A percentile compares a stretch with the other conserved stretches of the same genome.
Conservation (phyloP, 2,113 vertebrate species). For the Chascanopsetta lugubris region DNA sequence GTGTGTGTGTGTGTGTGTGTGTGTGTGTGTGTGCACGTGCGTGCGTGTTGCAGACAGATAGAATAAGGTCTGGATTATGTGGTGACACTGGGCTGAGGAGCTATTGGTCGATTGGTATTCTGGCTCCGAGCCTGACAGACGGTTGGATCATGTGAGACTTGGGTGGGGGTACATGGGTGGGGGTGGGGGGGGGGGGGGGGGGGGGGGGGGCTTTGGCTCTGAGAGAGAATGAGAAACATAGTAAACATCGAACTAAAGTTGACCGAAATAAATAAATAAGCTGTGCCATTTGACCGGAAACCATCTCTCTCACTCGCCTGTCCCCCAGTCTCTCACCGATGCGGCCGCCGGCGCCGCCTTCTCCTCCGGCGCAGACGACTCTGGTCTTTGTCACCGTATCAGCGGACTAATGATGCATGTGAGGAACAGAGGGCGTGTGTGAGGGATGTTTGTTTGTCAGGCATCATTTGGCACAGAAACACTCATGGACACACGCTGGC, state of each 20-base stretch:
- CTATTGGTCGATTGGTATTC: conserved; percentile 47
- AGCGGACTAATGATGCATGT: conserved; percentile 9
- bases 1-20: neutral
- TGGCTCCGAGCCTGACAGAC: conserved; percentile 18
- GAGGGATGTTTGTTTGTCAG: neutral
- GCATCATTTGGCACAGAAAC: conserved; percentile 6
- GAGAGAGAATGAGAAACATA: neutral
- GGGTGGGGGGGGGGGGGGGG: neutral
- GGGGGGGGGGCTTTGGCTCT: too few relatives aligned
- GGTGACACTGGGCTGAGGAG: conserved; percentile 19
- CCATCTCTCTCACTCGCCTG: conserved; percentile 12
- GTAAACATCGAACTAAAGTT: conserved; percentile 16
- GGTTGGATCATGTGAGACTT: conserved; percentile 19
- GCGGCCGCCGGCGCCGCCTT: neutral
- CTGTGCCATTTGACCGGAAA: conserved; percentile 7
- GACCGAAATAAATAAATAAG: neutral
- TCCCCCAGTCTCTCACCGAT: neutral
- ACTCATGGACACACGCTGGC: neutral
- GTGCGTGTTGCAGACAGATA: conserved; percentile 4
- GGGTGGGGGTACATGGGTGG: neutral
- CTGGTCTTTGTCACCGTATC: conserved; percentile 6
- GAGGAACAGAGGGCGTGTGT: neutral
- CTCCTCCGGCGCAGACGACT: neutral
- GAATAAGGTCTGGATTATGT: conserved; percentile 28
- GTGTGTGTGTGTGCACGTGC: neutral